Percentiles rank a stretch among this genome's conserved stretches.
These are phyloP conservation scores for Dendrocopos noguchii DNA, from an alignment of 2,113 vertebrate genomes.

Conservation along the genomic window DNA sequence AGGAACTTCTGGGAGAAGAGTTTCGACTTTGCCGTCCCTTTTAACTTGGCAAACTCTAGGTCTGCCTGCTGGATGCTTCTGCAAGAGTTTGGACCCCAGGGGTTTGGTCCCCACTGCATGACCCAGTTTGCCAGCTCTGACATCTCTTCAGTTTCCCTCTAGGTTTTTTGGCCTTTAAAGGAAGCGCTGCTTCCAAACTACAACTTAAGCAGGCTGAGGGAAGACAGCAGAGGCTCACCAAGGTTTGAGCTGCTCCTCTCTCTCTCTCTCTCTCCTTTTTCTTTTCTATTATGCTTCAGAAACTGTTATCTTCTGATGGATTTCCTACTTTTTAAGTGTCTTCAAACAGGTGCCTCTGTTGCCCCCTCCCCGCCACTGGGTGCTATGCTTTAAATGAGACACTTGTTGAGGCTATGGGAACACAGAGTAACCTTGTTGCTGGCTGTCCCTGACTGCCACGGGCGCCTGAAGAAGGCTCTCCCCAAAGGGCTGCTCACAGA, in stretches of 20 bases:
- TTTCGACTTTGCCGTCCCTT: constrained; percentile 19
- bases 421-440: not conserved
- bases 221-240: not conserved
- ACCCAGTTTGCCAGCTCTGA: constrained; percentile 54
- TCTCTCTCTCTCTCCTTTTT: not conserved
- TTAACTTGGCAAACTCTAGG: constrained; percentile 41
- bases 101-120: constrained; percentile 54
- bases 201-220: not conserved
- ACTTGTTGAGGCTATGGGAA: not conserved
- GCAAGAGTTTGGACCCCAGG: constrained; percentile 40
- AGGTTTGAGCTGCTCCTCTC: not conserved
- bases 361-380: not conserved
- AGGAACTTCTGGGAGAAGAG: constrained; percentile 48
- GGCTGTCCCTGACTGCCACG: not conserved
- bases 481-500: not conserved
- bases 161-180: not conserved
- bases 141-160: not conserved
- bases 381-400: not conserved
- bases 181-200: not conserved
- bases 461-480: not conserved
- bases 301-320: not conserved
- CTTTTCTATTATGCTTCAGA: not conserved
- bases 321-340: not conserved
- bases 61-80: constrained; percentile 60
- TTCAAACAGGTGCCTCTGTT: not conserved